These are phyloP conservation scores for Platichthys flesus DNA, from an alignment of 2,113 vertebrate genomes.

Conservation along the genomic window DNA sequence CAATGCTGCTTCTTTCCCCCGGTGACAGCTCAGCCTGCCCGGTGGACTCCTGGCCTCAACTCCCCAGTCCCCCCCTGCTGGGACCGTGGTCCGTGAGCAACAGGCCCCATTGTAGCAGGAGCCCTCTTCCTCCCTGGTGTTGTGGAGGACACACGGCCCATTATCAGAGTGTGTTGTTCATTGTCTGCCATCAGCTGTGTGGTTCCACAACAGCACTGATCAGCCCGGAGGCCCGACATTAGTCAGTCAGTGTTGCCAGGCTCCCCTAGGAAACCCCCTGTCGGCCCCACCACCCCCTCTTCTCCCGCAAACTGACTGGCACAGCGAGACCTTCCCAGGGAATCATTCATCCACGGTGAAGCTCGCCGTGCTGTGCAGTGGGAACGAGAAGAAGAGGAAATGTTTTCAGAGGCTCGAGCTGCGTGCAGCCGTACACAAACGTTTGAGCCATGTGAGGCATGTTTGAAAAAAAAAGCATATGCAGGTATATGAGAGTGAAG, in stretches of 20 bases:
- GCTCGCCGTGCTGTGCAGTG: not conserved
- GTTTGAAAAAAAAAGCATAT: constrained; percentile 19
- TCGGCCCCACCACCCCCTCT: not conserved
- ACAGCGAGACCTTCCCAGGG: constrained; percentile 53
- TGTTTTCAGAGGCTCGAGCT: constrained; percentile 34
- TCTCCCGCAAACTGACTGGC: constrained; percentile 56
- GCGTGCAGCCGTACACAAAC: not conserved
- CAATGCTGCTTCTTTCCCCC: not conserved
- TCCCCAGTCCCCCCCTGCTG: constrained; percentile 33
- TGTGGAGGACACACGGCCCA: constrained; percentile 62
- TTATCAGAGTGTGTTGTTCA: constrained; percentile 72
- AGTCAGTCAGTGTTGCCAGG: constrained; percentile 55
- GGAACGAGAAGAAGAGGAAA: constrained; percentile 17
- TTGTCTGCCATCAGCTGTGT: constrained; percentile 69
- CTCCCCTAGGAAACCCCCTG: constrained; percentile 60
- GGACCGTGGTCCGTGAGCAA: constrained; percentile 27
- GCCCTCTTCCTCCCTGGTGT: constrained; percentile 50
- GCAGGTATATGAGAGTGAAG: not conserved
- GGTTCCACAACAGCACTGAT: constrained; percentile 63
- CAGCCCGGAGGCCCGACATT: constrained; percentile 56
- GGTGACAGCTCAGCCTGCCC: constrained; percentile 24
- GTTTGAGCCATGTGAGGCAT: constrained; percentile 16
- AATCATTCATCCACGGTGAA: constrained; percentile 51
- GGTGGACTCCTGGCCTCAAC: constrained; percentile 27
- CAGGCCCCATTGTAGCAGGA: constrained; percentile 35